Percentiles rank a stretch among this genome's conserved stretches.
These are phyloP conservation scores for Neolamprologus falcicula DNA, from an alignment of 2,113 vertebrate species.

Conservation along the genomic window DNA sequence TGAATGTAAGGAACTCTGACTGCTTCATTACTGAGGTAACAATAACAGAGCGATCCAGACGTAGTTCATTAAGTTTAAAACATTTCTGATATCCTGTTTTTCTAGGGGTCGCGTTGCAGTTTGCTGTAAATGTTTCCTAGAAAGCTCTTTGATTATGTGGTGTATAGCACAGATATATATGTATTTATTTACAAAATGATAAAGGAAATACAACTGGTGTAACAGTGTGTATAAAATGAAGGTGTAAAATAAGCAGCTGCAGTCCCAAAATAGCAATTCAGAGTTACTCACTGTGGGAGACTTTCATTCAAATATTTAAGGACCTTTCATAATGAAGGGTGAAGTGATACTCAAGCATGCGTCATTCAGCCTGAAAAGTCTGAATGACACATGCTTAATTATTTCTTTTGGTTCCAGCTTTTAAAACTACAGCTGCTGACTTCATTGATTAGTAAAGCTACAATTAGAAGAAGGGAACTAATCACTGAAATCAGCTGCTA, in stretches of 20 bases:
- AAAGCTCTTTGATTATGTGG: not conserved
- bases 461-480: not conserved
- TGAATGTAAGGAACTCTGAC: not conserved
- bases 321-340: not conserved
- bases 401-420: not conserved
- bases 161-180: not conserved
- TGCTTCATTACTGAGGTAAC: not conserved
- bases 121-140: not conserved
- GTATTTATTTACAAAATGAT: not conserved
- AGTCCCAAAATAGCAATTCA: not conserved
- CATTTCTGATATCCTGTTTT: not conserved
- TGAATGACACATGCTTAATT: not conserved
- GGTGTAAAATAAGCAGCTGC: not conserved
- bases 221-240: not conserved
- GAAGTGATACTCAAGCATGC: not conserved
- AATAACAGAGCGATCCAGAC: not conserved
- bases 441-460: not conserved
- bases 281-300: not conserved
- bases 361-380: not conserved
- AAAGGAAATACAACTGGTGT: not conserved
- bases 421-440: not conserved
- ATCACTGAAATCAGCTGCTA: not conserved
- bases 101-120: not conserved
- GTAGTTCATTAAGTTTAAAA: not conserved
- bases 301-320: not conserved